phyloP scores from a whole-genome alignment of 2,888 invertebrate genomes.

The Lobophora halterata region DNA sequence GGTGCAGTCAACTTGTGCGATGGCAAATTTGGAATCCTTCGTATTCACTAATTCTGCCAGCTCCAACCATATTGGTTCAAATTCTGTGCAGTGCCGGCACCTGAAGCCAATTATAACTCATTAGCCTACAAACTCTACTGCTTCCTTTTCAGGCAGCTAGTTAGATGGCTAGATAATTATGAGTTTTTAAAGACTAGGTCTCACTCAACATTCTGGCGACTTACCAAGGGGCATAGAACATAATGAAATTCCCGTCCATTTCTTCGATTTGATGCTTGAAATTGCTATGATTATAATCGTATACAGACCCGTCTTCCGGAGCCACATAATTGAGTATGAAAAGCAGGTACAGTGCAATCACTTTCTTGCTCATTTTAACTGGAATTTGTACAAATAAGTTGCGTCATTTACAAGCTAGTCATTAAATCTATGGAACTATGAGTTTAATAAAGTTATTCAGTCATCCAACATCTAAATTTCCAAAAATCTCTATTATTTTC shows the following conservation, averaged over 20 bases:
- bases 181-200: too few relatives aligned
- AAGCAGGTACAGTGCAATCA: conserved; percentile 42
- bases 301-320: conserved; percentile 82
- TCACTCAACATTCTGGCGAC: too few relatives aligned
- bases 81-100: conserved; percentile 92
- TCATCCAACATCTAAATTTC: too few relatives aligned
- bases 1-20: conserved; percentile 92
- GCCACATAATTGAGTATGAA: conserved; percentile 82
- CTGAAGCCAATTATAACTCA: conserved; percentile 60
- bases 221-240: conserved; percentile 91
- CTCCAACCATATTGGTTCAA: conserved; percentile 88
- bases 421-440: too few relatives aligned
- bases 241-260: conserved; percentile 86
- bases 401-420: not conserved
- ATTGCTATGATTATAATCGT: conserved; percentile 81
- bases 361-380: conserved; percentile 40
- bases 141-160: too few relatives aligned
- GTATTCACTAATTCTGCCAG: conserved; percentile 85
- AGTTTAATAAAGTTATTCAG: too few relatives aligned
- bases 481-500: too few relatives aligned
- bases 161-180: not conserved
- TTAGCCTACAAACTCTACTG: conserved; percentile 6
- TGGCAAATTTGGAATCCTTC: conserved; percentile 82
- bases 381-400: not conserved
- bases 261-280: conserved; percentile 83